phyloP scores from a whole-genome alignment of 2,888 invertebrate genomes.

The Gerris lacustris region DNA sequence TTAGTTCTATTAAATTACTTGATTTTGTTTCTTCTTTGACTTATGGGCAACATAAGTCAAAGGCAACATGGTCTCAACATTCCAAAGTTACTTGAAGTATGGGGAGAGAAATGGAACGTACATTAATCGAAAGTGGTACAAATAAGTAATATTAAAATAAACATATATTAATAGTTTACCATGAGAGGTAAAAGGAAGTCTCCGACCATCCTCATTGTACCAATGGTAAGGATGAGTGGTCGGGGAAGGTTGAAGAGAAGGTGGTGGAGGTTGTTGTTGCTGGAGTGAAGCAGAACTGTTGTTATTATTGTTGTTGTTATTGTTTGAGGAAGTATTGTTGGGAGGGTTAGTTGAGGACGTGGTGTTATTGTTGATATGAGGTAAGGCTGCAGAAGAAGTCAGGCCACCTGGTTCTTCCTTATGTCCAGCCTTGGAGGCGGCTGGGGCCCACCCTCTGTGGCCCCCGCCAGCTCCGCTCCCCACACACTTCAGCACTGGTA shows the following conservation, averaged over 20 bases:
- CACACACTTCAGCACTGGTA: slow-evolving; percentile 30
- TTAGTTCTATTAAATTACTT: no score
- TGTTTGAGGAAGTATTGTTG: slow-evolving; percentile 28
- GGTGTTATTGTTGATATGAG: slow-evolving; percentile 24
- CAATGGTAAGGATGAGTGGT: slow-evolving; percentile 31
- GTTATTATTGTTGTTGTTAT: slow-evolving; percentile 30
- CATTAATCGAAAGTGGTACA: no score
- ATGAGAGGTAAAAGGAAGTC: slow-evolving; percentile 45
- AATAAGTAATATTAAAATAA: no score
- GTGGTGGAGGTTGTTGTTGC: slow-evolving; percentile 33
- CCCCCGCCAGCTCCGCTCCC: slow-evolving; percentile 18
- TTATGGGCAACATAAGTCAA: no score
- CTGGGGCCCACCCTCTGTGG: slow-evolving; percentile 7
- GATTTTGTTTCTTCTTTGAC: no score
- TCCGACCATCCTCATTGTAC: slow-evolving; percentile 37
- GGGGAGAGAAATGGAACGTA: no score
- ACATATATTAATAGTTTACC: slow-evolving; percentile 37
- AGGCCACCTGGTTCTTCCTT: slow-evolving; percentile 11
- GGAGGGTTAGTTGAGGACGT: slow-evolving; percentile 20
- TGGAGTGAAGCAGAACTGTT: slow-evolving; percentile 15
- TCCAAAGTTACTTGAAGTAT: no score
- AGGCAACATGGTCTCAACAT: no score
- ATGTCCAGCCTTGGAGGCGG: slow-evolving; percentile 13
- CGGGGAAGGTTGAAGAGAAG: slow-evolving; percentile 32
- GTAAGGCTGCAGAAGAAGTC: slow-evolving; percentile 13